Conservation (phyloP, 2,888 invertebrate species). For the Eupithecia pulchellata region DNA sequence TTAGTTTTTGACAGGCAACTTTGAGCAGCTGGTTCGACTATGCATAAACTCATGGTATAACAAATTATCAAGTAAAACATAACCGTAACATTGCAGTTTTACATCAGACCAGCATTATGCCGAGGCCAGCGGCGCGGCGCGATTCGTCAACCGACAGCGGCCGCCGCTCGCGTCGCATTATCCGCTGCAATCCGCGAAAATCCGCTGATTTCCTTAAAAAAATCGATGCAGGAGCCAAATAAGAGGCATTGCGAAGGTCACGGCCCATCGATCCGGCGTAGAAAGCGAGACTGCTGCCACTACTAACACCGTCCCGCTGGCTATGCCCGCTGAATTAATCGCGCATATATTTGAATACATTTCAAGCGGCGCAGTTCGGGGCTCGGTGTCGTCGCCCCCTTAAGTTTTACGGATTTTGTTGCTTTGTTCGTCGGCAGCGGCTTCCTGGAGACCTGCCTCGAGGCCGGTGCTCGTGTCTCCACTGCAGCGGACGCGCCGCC, state of each 20-base stretch:
- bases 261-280: constrained; percentile 84
- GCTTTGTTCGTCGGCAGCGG: constrained; percentile 4
- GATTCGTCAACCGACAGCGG: constrained; percentile 8
- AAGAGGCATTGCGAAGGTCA: constrained; percentile 83
- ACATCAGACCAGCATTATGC: neutral
- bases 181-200: constrained; percentile 39
- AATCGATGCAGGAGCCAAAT: constrained; percentile 76
- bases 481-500: neutral
- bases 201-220: constrained; percentile 56
- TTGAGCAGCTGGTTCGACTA: neutral
- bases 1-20: neutral
- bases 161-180: constrained; percentile 27
- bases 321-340: constrained; percentile 86
- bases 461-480: neutral
- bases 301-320: constrained; percentile 85
- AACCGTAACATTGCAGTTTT: neutral
- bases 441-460: neutral
- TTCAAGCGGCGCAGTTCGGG: constrained; percentile 75
- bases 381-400: constrained; percentile 81
- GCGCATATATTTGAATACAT: constrained; percentile 86
- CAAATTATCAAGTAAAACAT: neutral
- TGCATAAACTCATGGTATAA: neutral
- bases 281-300: constrained; percentile 85
- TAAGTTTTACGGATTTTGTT: constrained; percentile 82
- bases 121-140: neutral